Evolutionary conservation across 1,140 invertebrate species (phyloP).

Genomic region (Aphelinus atriplicis): DNA sequence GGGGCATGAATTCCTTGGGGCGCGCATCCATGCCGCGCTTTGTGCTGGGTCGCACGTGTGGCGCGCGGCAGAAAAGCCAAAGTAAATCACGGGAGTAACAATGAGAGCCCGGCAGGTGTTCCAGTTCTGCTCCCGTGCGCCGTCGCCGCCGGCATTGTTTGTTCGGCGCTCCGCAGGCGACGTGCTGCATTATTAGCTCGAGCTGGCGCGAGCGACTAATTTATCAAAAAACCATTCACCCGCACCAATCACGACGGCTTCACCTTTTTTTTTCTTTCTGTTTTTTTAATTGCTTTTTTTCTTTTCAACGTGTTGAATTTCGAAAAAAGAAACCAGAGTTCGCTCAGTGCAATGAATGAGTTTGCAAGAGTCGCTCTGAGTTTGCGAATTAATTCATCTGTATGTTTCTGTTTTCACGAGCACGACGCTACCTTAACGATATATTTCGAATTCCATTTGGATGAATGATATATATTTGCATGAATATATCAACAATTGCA

Average conservation of each 20-base stretch:
- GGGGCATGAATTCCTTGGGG: conserved; percentile 6
- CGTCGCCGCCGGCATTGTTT: conserved; percentile 19
- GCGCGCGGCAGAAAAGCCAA: conserved; percentile 11
- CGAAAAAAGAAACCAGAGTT: too few species aligned
- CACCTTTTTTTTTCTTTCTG: too few species aligned
- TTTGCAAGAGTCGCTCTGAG: too few species aligned
- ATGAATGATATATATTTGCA: too few species aligned
- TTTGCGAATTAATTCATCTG: too few species aligned
- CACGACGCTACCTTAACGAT: too few species aligned
- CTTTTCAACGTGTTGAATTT: too few species aligned
- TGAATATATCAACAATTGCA: too few species aligned
- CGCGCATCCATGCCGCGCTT: neutral
- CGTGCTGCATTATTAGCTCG: conserved; percentile 11
- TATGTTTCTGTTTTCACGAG: too few species aligned
- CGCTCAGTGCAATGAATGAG: too few species aligned
- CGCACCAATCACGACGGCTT: neutral
- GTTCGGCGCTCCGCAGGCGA: neutral
- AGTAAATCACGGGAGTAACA: conserved; percentile 39
- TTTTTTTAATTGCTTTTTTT: too few species aligned
- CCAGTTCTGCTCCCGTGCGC: conserved; percentile 28
- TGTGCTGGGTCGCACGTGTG: neutral
- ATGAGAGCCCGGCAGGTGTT: conserved; percentile 37
- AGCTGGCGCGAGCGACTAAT: neutral
- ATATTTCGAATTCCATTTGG: too few species aligned
- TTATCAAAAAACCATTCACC: neutral